Conservation (phyloP, 2,113 vertebrate species). For the Centropus bengalensis region DNA sequence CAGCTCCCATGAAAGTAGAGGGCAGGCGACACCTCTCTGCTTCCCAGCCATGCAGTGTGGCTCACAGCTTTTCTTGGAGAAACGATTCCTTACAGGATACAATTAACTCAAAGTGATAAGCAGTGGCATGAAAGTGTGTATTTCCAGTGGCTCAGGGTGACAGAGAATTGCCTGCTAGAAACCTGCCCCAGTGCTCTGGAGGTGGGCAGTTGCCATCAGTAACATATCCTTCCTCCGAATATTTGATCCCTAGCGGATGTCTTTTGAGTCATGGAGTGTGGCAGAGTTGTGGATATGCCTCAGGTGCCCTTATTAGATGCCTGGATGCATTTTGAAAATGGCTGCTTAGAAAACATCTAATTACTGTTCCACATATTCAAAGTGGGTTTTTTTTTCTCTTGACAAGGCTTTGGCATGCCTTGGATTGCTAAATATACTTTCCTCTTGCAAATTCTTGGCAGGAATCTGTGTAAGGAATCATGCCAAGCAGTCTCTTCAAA, state of each 20-base stretch:
- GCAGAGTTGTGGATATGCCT: constrained; percentile 22
- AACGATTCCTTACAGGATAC: not conserved
- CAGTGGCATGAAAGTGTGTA: not conserved
- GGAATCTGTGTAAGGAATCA: constrained; percentile 53
- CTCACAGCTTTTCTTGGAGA: not conserved
- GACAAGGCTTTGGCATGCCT: constrained; percentile 80
- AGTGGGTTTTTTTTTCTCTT: constrained; percentile 60
- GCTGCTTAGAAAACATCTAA: constrained; percentile 77
- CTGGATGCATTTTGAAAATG: constrained; percentile 64
- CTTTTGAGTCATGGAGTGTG: constrained; percentile 26
- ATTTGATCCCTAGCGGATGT: not conserved
- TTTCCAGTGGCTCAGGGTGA: not conserved
- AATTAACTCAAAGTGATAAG: not conserved
- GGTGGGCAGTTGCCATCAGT: not conserved
- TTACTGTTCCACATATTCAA: constrained; percentile 78
- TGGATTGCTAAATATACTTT: constrained; percentile 81
- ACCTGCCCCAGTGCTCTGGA: not conserved
- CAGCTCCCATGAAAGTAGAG: not conserved
- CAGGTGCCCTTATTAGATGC: constrained; percentile 64
- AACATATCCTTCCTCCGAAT: not conserved
- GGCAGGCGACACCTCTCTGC: not conserved
- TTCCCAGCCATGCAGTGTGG: not conserved
- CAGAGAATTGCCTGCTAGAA: not conserved
- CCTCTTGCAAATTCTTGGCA: constrained; percentile 74
- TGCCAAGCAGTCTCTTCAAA: constrained; percentile 75